Conservation (phyloP, 2,888 invertebrate genomes). For the Lutraria lutraria region DNA sequence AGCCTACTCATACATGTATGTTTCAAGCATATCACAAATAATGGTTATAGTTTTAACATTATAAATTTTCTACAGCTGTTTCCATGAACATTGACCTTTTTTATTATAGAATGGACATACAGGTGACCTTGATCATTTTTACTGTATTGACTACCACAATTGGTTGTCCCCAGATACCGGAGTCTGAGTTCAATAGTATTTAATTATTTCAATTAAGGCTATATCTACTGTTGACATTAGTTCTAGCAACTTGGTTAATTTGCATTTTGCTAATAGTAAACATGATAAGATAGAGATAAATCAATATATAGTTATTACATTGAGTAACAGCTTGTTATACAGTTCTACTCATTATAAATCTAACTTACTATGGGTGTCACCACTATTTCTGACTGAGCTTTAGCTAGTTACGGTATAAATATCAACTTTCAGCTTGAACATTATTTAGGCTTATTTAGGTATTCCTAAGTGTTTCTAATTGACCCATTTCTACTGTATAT, state of each 20-base stretch:
- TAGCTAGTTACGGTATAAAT: no score
- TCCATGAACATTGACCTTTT: background rate
- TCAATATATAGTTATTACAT: background rate
- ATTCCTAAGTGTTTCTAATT: no score
- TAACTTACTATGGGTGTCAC: no score
- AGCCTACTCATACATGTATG: no score
- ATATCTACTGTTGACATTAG: conserved; percentile 16
- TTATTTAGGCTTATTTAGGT: no score
- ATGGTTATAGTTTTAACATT: no score
- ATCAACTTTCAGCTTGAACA: no score
- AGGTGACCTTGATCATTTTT: background rate
- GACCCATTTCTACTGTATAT: no score
- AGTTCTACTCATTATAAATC: background rate
- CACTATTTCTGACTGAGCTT: no score
- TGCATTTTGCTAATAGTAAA: background rate
- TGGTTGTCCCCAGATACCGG: background rate
- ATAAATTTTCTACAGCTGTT: no score
- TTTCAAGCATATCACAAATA: no score
- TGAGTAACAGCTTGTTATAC: background rate
- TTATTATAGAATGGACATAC: no score
- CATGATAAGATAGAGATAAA: background rate
- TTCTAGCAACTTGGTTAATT: background rate
- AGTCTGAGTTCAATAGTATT: conserved; percentile 5
- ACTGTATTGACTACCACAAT: background rate
- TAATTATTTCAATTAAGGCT: background rate